Evolutionary conservation across 30 jellyfish, hydroid and myxozoan genomes (phyloP).

Genomic region (Hydractinia echinata): DNA sequence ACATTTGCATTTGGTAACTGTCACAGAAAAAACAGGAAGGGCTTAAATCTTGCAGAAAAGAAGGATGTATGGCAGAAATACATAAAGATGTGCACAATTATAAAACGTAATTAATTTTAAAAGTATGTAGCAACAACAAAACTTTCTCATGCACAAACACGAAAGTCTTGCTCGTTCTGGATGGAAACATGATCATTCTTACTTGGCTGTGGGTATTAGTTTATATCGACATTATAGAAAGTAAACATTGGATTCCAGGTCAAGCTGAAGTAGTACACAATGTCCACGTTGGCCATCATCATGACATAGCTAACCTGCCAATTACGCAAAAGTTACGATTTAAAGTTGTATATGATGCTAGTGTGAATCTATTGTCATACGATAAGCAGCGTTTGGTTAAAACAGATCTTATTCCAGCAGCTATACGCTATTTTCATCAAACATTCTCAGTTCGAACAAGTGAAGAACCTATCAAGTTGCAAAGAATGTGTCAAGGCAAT

Average conservation of each 20-base stretch:
- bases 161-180: no score
- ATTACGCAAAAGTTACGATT: slow-evolving; percentile 62
- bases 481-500: slow-evolving; percentile 79
- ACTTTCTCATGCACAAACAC: no score
- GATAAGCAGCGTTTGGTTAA: slow-evolving; percentile 54
- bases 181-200: no score
- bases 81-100: no score
- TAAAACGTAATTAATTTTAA: no score
- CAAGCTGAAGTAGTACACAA: slow-evolving; percentile 71
- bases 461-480: slow-evolving; percentile 56
- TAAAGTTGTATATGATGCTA: slow-evolving; percentile 54
- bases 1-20: no score
- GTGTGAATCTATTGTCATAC: slow-evolving; percentile 43
- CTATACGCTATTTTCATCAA: slow-evolving; percentile 65
- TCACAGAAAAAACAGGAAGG: no score
- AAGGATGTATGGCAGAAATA: no score
- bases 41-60: no score
- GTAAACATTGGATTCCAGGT: slow-evolving; percentile 77
- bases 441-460: slow-evolving; percentile 58
- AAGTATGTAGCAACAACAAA: no score
- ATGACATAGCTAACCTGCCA: slow-evolving; percentile 39
- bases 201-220: no score
- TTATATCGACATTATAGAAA: neutral
- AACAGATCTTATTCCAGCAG: slow-evolving; percentile 69
- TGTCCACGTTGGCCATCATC: slow-evolving; percentile 68